A percentile compares a stretch with the other conserved stretches of the same genome.
phyloP scores from a whole-genome alignment of 2,797 vertebrate genomes.

The Phaenicophaeus curvirostris region DNA sequence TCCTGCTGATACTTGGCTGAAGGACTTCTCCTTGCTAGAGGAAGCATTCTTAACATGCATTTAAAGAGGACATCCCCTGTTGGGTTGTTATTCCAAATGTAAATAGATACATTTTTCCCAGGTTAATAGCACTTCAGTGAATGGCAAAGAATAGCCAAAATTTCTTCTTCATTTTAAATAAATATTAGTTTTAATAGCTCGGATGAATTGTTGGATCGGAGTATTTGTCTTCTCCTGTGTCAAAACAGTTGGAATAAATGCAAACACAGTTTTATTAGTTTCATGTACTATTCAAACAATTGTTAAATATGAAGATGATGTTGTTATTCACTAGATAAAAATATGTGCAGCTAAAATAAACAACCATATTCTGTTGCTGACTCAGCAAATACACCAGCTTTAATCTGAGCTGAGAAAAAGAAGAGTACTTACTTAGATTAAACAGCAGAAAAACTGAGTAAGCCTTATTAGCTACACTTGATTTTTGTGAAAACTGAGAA shows the following conservation, averaged over 20 bases:
- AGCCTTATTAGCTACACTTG: background rate
- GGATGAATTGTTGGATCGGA: background rate
- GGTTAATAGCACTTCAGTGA: background rate
- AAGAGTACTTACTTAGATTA: background rate
- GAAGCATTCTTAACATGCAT: background rate
- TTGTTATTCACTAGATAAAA: background rate
- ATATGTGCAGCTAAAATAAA: slow-evolving; percentile 13
- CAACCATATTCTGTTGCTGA: background rate
- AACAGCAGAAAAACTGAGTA: background rate
- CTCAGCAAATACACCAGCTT: background rate
- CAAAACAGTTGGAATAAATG: slow-evolving; percentile 26
- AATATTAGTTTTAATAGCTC: slow-evolving; percentile 31
- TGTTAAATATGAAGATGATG: background rate
- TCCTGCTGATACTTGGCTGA: background rate
- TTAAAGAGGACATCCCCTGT: background rate
- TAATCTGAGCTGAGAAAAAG: background rate
- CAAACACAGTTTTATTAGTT: background rate
- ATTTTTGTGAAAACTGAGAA: background rate
- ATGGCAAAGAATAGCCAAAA: background rate
- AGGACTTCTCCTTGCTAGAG: background rate
- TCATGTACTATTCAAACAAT: slow-evolving; percentile 1
- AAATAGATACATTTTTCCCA: background rate
- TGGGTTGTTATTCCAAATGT: background rate
- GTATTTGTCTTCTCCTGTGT: background rate
- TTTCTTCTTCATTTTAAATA: slow-evolving; percentile 17